Percentiles rank a stretch among this genome's conserved stretches.
These are phyloP conservation scores for Pionites leucogaster DNA, from an alignment of 2,113 vertebrate genomes.

Conservation along the genomic window DNA sequence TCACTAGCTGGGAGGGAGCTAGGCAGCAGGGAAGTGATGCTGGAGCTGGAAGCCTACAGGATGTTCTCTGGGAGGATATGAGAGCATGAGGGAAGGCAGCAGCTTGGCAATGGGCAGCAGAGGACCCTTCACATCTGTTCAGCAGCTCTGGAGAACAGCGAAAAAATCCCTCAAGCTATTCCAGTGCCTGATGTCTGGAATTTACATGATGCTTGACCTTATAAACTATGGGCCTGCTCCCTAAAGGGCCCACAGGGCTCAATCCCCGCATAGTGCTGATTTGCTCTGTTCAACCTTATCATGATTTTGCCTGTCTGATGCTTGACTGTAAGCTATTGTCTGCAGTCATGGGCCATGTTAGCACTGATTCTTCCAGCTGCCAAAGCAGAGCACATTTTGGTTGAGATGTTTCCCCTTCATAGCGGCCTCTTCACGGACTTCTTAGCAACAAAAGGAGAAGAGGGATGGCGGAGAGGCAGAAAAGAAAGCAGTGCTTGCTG, in stretches of 20 bases:
- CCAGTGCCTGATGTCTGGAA: background rate
- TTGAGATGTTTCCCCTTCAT: background rate
- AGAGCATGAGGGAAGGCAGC: background rate
- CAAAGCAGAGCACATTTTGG: background rate
- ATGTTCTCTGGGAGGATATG: background rate
- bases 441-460: background rate
- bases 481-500: background rate
- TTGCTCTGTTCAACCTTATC: background rate
- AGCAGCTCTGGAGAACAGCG: background rate
- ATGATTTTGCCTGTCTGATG: background rate
- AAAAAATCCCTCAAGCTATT: background rate
- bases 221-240: background rate
- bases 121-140: background rate
- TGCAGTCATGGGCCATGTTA: background rate
- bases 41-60: background rate
- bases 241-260: background rate
- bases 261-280: background rate
- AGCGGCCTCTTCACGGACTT: background rate
- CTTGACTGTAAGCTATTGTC: background rate
- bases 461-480: background rate
- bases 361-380: conserved; percentile 42
- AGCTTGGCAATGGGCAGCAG: background rate
- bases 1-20: background rate
- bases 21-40: background rate
- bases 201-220: background rate